A percentile compares a stretch with the other conserved stretches of the same genome.
phyloP scores from a whole-genome alignment of 2,888 invertebrate genomes.

The Drosophila picticornis region DNA sequence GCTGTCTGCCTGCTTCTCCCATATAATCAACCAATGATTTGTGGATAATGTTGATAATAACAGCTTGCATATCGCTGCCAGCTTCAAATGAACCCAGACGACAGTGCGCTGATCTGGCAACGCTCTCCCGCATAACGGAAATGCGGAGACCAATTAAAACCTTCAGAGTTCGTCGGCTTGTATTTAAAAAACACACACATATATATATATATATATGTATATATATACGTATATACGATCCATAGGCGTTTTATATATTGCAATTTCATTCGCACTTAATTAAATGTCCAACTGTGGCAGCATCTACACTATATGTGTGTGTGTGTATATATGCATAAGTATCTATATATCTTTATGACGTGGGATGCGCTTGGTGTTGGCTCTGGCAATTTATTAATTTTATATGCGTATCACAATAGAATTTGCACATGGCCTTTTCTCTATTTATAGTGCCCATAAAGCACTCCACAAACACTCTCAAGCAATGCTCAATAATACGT shows the following conservation, averaged over 20 bases:
- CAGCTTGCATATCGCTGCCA: constrained; percentile 20
- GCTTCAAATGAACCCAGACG: constrained; percentile 28
- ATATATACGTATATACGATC: constrained; percentile 3
- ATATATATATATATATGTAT: neutral
- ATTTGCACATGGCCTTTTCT: constrained; percentile 13
- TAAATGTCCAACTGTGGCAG: constrained; percentile 50
- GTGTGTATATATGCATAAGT: neutral
- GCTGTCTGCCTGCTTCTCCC: constrained; percentile 16
- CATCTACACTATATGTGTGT: neutral
- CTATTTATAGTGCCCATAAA: constrained; percentile 2
- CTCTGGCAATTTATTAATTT: constrained; percentile 12
- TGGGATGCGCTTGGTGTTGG: constrained; percentile 50
- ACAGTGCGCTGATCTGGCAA: constrained; percentile 34
- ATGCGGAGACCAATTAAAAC: constrained; percentile 37
- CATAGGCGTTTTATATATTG: constrained; percentile 14
- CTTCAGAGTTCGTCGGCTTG: constrained; percentile 43
- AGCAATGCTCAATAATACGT: neutral
- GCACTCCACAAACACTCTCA: neutral
- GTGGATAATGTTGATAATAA: constrained; percentile 53
- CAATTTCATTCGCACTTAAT: constrained; percentile 60
- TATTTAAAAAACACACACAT: constrained; percentile 14
- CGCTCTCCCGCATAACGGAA: constrained; percentile 32
- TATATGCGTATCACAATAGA: constrained; percentile 1
- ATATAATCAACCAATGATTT: constrained; percentile 52
- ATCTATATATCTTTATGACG: constrained; percentile 35